Evolutionary conservation across 2,888 invertebrate genomes (phyloP), one percentile per base, ranked within the genome.

Genomic region (Ornithoptera alexandrae): DNA sequence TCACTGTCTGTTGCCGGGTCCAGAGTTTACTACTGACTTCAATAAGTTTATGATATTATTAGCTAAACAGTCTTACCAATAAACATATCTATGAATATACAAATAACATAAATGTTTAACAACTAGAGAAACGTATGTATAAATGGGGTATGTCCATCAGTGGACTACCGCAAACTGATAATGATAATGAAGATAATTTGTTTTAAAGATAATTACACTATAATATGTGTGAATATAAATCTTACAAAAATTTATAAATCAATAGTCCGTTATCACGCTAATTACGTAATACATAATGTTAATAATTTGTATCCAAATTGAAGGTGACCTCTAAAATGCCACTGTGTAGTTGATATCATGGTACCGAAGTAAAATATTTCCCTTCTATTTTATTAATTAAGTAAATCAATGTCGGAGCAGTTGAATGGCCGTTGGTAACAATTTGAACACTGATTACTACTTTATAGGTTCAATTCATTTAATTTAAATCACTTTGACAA

Each of bases 241-340:
- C 39, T 39, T 39, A 39, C 7, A 39, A 39, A 8, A 1, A 4
- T 15, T 50, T 50, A 12, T 50, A 50, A 12, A 50, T 50, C 50
- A 50, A 50, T 4, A 50, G 50, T 56, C n/a, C 18, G 56, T 56
- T 20, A 20, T 20, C 10, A 57, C 18, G 6, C 12, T 63, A 57
- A 60, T 69, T 65, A 69, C n/a, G 42, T 46, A 69, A 60, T 64
- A 53, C 42, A 30, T 30, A 30, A 62, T 65, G 46, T 46, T 18
- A 62, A 58, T 62, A 67, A 60, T 57, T 42, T 68, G 22, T 62
- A 59, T 58, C 50, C 30, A n/a, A 39, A 53, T 66, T 18, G 69
- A 69, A n/a, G 62, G 50, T 70, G 66, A 66, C 66, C 69, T 62
- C 61, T 62, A 62, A 36, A 24, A 65, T 62, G 36, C 65, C 69